A percentile compares a stretch with the other conserved stretches of the same genome.
Evolutionary conservation across 2,113 vertebrate species (phyloP).

Genomic region (Sisor rabdophorus): DNA sequence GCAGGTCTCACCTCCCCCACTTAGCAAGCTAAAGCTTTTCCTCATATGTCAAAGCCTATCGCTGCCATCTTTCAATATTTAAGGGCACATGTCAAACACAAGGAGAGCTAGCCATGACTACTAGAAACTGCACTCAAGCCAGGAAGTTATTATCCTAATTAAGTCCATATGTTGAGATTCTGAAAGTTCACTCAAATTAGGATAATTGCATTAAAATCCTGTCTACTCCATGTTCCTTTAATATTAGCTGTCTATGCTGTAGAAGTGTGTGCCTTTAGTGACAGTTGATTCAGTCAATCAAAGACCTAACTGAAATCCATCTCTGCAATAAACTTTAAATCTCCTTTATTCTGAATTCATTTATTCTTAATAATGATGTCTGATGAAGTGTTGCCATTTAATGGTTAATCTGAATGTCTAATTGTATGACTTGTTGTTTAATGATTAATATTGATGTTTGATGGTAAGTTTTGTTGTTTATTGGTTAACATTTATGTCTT

Average conservation of each 20-base stretch:
- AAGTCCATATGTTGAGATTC: constrained; percentile 31
- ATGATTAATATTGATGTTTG: background rate
- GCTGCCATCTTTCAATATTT: constrained; percentile 1
- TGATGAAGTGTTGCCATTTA: too few species aligned
- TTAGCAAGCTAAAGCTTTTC: background rate
- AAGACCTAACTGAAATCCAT: background rate
- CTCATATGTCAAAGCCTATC: constrained; percentile 13
- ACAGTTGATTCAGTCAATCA: background rate
- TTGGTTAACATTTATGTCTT: background rate
- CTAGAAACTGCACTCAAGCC: constrained; percentile 6
- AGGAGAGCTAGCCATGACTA: background rate
- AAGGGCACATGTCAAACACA: constrained; percentile 16
- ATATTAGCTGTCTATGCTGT: constrained; percentile 1
- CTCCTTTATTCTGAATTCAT: too few species aligned
- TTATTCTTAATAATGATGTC: background rate
- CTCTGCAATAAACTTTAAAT: background rate
- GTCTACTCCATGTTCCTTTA: constrained; percentile 10
- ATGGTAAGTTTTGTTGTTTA: background rate
- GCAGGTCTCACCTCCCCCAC: background rate
- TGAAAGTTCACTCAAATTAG: background rate
- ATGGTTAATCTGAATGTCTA: too few species aligned
- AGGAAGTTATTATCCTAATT: constrained; percentile 35
- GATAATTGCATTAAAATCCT: constrained; percentile 1
- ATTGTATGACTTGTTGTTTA: background rate
- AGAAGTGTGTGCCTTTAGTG: background rate